Evolutionary conservation across 2,113 vertebrate species (phyloP), one percentile per base, ranked within the genome.

Genomic region (Gallinago media): DNA sequence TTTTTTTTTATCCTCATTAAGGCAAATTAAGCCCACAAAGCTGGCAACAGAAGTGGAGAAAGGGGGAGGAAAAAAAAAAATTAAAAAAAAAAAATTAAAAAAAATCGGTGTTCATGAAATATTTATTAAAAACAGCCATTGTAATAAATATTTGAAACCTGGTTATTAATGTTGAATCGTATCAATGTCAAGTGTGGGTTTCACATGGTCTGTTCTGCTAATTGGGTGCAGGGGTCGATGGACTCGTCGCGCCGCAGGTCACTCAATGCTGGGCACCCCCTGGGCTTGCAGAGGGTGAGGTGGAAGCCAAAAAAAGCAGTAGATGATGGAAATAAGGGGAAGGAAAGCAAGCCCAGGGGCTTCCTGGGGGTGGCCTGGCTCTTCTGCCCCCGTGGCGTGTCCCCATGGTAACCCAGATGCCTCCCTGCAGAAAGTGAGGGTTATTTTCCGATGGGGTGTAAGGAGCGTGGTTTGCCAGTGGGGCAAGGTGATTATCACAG

Each of bases 81-180:
- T 36, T 36, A 36, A 36, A 16, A 23, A 23, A 31, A 15, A 32
- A 16, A n/a, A 17, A 6, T 38, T 42, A 32, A 61, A 80, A 73
- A 71, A 44, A 96, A 97, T 86, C 11, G 74, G 49, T 9, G 50
- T 83, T 97, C 97, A 97, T 98, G 97, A 98, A 98, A 98, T 98
- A 98, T 98, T 98, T 98, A 98, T 98, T 98, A 97, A 98, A 97
- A 98, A 96, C 97, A 98, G 97, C 94, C 97, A 97, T 97, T 98
- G 97, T 96, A 97, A 98, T 98, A 98, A 98, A 98, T 98, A 98
- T 98, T 98, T 98, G 98, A 98, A 98, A 97, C 76, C 90, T 66
- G 89, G 96, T 98, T 98, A 98, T 98, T 98, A 98, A 97, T 11
- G 59, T 96, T 97, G 94, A 98, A 95, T 97, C 96, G 36, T 82